Base-by-base conservation (phyloP, 2,888 invertebrate genomes). In the Melipona bicolor region DNA sequence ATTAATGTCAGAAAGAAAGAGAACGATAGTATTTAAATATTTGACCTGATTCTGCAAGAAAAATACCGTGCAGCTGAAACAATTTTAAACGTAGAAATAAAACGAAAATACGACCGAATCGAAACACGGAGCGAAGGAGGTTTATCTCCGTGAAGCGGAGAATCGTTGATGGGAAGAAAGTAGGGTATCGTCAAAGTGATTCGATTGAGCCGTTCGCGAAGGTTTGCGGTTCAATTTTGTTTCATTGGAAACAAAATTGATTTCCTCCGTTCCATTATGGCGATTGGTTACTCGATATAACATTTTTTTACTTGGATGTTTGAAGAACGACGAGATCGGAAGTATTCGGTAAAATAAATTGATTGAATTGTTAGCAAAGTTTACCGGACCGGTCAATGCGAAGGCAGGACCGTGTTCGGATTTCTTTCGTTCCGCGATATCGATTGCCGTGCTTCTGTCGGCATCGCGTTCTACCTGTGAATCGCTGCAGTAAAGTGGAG, bases 381-480 rank as follows among this genome's bases (percentile, higher is more conserved):
- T 82, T 74, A 27, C n/a, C 21, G 27, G 67, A 61, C 56, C 56
- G 24, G 27, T 21, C n/a, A 61, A 69, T 50, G 43, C 32, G 19
- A 49, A 32, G 19, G 17, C 36, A 32, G 24, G 4, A 76, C 27
- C 17, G 68, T 52, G n/a, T 15, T n/a, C 9, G 24, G 21, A 52
- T 67, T 76, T 76, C 49, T 70, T 21, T 13, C 21, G 24, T 78
- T 43, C 24, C 36, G 19, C 27, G 11, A n/a, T 78, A 67, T 67
- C 24, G 78, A 78, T 52, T n/a, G 62, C 3, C n/a, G 36, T 49
- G 36, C 56, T 21, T 13, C 3, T 36, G 32, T 24, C 59, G 15
- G 24, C 67, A 36, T 77, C 24, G 49, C 24, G 77, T 78, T 49
- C 21, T 43, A 4, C 54, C 27, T n/a, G 13, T 11, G 9, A 32